These are phyloP conservation scores for Mustela lutreola DNA, from an alignment of 2,113 vertebrate species.

Conservation along the genomic window DNA sequence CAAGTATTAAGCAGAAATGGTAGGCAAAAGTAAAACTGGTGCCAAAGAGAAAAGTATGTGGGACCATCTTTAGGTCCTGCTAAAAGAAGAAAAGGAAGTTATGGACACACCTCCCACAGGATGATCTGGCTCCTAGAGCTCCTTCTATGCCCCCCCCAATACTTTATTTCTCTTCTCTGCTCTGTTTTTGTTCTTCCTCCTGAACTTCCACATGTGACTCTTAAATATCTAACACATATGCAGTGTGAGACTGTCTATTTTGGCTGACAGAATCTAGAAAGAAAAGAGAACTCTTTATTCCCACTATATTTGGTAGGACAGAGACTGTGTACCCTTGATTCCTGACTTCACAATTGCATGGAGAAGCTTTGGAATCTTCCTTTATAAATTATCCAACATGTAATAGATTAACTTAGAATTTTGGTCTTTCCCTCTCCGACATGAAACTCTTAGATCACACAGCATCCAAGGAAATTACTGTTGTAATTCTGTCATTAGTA, in stretches of 20 bases:
- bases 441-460: not conserved
- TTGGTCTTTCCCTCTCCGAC: constrained; percentile 5
- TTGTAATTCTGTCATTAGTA: constrained; percentile 54
- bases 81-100: not conserved
- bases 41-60: not conserved
- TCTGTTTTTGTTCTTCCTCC: not conserved
- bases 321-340: not conserved
- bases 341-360: not conserved
- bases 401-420: constrained; percentile 10
- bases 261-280: not conserved
- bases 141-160: not conserved
- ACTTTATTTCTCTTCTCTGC: not conserved
- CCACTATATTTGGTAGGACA: not conserved
- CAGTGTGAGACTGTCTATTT: not conserved
- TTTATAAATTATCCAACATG: not conserved
- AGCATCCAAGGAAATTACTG: not conserved
- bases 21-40: not conserved
- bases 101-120: not conserved
- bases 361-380: not conserved
- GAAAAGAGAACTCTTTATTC: not conserved
- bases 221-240: not conserved
- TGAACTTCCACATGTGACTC: not conserved
- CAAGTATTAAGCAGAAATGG: not conserved
- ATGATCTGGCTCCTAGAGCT: not conserved
- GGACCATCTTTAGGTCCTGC: not conserved